Conservation (phyloP, 2,888 invertebrate species). For the Epinotia ramella region DNA sequence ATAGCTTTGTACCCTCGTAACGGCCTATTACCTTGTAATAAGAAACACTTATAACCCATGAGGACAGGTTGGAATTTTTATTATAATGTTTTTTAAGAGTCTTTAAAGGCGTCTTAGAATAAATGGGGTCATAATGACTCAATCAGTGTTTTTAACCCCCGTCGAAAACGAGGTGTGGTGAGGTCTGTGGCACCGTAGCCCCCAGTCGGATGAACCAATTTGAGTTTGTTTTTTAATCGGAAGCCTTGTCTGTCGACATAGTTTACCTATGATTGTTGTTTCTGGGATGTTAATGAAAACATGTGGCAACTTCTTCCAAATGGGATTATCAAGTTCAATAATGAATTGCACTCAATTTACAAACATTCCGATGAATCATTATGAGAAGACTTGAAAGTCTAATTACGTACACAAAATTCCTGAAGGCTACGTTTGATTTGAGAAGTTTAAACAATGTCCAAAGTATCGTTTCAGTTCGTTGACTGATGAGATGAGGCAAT, state of each 20-base stretch:
- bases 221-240: no score
- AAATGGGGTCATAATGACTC: not conserved
- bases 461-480: conserved; percentile 31
- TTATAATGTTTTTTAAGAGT: not conserved
- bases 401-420: not conserved
- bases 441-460: conserved; percentile 11
- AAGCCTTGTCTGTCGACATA: no score
- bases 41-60: conserved; percentile 1
- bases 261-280: no score
- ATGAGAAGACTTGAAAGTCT: not conserved
- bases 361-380: conserved; percentile 13
- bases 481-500: conserved; percentile 43
- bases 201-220: no score
- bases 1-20: not conserved
- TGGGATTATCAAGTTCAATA: not conserved
- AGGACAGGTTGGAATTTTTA: not conserved
- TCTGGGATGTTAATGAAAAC: no score
- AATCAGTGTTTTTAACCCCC: no score
- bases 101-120: not conserved
- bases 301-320: no score
- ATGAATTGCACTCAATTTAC: not conserved
- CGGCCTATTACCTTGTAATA: not conserved
- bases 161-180: no score
- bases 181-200: no score
- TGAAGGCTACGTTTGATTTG: not conserved